A percentile compares a stretch with the other conserved stretches of the same genome.
phyloP scores from a whole-genome alignment of 2,797 vertebrate species.

The Atherinosoma microstoma region DNA sequence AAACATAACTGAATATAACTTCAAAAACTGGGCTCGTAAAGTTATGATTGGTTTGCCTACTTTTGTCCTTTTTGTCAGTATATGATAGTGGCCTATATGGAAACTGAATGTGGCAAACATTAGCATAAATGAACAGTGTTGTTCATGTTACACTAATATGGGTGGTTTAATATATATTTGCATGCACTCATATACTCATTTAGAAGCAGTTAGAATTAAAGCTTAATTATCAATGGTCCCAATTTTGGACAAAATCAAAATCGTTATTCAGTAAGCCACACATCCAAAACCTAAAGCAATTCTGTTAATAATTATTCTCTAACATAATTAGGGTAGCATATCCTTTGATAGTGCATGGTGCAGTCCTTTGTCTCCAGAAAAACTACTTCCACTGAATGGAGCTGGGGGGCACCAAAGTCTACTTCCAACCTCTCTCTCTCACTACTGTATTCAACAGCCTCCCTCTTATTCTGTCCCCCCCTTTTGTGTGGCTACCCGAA shows the following conservation, averaged over 20 bases:
- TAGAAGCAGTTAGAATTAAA: background rate
- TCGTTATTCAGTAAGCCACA: background rate
- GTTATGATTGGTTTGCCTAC: background rate
- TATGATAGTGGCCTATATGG: background rate
- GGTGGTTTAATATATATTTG: background rate
- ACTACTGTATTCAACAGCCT: slow-evolving; percentile 47
- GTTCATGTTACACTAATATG: background rate
- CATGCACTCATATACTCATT: background rate
- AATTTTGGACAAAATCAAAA: background rate
- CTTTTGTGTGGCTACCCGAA: slow-evolving; percentile 82
- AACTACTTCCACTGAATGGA: slow-evolving; percentile 80
- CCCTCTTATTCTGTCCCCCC: slow-evolving; percentile 49
- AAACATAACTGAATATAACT: background rate
- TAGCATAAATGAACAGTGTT: background rate
- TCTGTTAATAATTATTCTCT: background rate
- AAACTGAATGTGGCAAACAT: background rate
- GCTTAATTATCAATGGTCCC: background rate
- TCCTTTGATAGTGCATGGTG: slow-evolving; percentile 34
- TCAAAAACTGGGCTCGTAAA: background rate
- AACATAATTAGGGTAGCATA: slow-evolving; percentile 5
- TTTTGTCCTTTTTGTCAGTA: background rate
- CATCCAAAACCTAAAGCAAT: background rate
- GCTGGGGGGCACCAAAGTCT: slow-evolving; percentile 87
- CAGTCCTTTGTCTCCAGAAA: slow-evolving; percentile 79
- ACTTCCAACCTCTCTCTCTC: slow-evolving; percentile 52